These are phyloP conservation scores for Pocota personata DNA, from an alignment of 2,888 invertebrate species.

Conservation along the genomic window DNA sequence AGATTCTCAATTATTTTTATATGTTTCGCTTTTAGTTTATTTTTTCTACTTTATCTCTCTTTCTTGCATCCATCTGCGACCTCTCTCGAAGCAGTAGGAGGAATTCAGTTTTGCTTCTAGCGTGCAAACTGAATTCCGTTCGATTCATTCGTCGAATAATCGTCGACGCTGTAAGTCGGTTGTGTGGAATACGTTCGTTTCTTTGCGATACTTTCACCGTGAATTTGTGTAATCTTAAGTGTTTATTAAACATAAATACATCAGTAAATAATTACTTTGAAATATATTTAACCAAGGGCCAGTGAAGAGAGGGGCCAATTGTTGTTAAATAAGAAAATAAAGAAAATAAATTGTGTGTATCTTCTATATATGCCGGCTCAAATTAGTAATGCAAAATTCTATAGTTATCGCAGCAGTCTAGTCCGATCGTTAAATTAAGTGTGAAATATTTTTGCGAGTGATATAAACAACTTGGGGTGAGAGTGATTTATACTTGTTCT, in stretches of 20 bases:
- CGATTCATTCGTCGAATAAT: constrained; percentile 71
- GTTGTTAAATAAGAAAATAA: constrained; percentile 2
- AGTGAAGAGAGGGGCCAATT: constrained; percentile 20
- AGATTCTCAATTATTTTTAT: constrained; percentile 66
- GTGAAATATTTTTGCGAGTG: constrained; percentile 55
- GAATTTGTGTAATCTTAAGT: constrained; percentile 46
- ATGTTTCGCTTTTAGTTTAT: constrained; percentile 22
- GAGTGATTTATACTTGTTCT: constrained; percentile 58
- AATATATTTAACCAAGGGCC: neutral
- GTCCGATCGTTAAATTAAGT: constrained; percentile 46
- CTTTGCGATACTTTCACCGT: constrained; percentile 50
- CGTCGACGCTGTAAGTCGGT: constrained; percentile 64
- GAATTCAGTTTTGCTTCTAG: constrained; percentile 58
- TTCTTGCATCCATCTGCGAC: constrained; percentile 67
- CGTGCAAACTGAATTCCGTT: constrained; percentile 59
- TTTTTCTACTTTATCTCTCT: constrained; percentile 60
- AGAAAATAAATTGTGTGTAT: constrained; percentile 4
- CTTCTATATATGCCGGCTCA: constrained; percentile 34
- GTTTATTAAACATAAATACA: constrained; percentile 36
- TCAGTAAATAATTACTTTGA: constrained; percentile 18
- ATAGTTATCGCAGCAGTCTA: constrained; percentile 37
- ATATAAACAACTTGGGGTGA: constrained; percentile 59
- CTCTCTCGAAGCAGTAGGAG: constrained; percentile 55
- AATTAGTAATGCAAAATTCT: constrained; percentile 34
- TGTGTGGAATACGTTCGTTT: constrained; percentile 52